phyloP scores from a whole-genome alignment of 2,888 invertebrate species.

The Megastigmus dorsalis region DNA sequence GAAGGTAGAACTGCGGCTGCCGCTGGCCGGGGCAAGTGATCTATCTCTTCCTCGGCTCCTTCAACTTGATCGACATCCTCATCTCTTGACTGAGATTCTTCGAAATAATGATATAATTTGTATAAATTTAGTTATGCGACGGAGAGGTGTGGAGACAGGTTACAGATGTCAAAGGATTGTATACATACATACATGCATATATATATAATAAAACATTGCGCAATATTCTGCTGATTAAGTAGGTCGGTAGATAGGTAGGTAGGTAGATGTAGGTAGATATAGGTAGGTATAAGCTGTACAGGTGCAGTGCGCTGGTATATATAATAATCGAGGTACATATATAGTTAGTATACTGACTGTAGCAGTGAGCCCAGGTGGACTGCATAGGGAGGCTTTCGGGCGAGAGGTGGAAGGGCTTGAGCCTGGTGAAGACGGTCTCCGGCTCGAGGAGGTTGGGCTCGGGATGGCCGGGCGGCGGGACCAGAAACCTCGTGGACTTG shows the following conservation, averaged over 20 bases:
- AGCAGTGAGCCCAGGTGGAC: conserved; percentile 67
- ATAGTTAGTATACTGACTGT: too few relatives aligned
- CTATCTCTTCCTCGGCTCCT: conserved; percentile 63
- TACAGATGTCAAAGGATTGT: neutral
- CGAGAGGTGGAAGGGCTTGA: conserved; percentile 68
- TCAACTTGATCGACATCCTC: conserved; percentile 62
- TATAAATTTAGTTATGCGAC: too few relatives aligned
- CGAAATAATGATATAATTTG: too few relatives aligned
- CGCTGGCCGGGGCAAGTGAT: conserved; percentile 65
- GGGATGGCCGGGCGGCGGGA: conserved; percentile 51
- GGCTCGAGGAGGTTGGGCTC: conserved; percentile 65
- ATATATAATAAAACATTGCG: too few relatives aligned
- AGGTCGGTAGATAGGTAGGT: too few relatives aligned
- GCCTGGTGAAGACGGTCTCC: conserved; percentile 64
- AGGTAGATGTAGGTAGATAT: too few relatives aligned
- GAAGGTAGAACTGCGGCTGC: conserved; percentile 48
- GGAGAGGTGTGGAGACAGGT: too few relatives aligned
- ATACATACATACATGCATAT: too few relatives aligned
- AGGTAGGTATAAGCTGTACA: too few relatives aligned
- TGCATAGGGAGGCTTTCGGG: conserved; percentile 64
- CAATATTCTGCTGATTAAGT: too few relatives aligned
- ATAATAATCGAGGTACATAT: too few relatives aligned
- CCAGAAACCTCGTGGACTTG: conserved; percentile 76
- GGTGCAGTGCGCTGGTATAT: too few relatives aligned
- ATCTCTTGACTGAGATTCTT: conserved; percentile 54